Evolutionary conservation across 1,140 invertebrate genomes (phyloP), one percentile per base, ranked within the genome.

Genomic region (Pseudomyrmex pallidus): DNA sequence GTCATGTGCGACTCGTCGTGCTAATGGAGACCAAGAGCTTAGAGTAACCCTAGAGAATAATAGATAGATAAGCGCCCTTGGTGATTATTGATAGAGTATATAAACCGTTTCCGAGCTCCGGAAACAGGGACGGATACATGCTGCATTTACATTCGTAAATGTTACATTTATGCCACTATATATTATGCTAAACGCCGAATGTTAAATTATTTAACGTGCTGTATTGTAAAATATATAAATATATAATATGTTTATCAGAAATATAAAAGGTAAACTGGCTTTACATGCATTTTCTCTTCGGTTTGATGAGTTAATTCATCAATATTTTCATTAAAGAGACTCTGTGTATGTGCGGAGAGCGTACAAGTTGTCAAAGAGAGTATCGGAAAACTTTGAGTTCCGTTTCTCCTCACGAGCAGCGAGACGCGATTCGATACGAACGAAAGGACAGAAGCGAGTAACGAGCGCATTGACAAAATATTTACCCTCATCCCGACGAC

Each of bases 21-120:
- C 88, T 90, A 90, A 90, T 90, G 88, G 89, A 88, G 88, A 90
- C 72, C 78, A 68, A 78, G 73, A 72, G 88, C 86, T 90, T 80
- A 88, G 64, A 70, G 61, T 68, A 74, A 76, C 72, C 86, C 83
- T 82, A 59, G 74, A 63, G 74, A 80, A 80, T 80, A 80, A 72
- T 70, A 35, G 76, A 61, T 72, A 44, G 50, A 13, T 22, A 70
- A 80, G 66, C 70, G 57, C 66, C 12, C 12, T 15, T 15, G 64
- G 15, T 54, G 74, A 78, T 70, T 82, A 84, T 78, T 70, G 66
- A 78, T 63, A 70, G 25, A 17, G 66, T 56, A 44, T 35, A 35
- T 62, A 68, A 82, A 17, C 48, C 48, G 54, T 46, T 46, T 22
- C 9, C 64, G 0, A 35, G 63, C 0, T 63, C 15, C 57, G 20